Percentiles rank a stretch among this genome's conserved stretches.
Evolutionary conservation across 2,113 vertebrate species (phyloP).

Genomic region (Osmerus eperlanus): DNA sequence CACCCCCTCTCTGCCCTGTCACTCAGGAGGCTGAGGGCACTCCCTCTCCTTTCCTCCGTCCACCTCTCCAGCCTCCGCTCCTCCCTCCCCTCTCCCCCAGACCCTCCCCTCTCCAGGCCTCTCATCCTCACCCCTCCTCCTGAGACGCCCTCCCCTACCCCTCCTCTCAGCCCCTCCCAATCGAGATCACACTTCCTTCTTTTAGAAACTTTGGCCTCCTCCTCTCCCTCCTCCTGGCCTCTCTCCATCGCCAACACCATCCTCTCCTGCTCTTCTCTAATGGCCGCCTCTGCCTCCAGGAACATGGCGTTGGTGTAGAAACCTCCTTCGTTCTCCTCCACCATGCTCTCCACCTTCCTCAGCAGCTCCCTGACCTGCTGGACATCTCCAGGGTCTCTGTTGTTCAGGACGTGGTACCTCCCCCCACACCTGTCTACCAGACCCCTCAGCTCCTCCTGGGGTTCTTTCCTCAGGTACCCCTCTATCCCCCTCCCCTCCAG

Average conservation of each 20-base stretch:
- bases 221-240: constrained; percentile 26
- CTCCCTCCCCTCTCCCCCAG: background rate
- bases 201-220: constrained; percentile 33
- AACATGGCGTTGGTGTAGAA: constrained; percentile 68
- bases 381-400: constrained; percentile 53
- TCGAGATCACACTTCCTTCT: constrained; percentile 49
- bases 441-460: constrained; percentile 51
- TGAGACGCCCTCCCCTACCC: background rate
- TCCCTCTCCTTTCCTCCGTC: constrained; percentile 36
- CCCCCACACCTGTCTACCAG: constrained; percentile 67
- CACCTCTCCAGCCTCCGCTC: constrained; percentile 41
- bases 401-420: constrained; percentile 73
- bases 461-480: constrained; percentile 52
- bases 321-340: constrained; percentile 35
- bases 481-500: constrained; percentile 58
- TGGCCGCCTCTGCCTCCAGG: constrained; percentile 59
- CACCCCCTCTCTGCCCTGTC: constrained; percentile 25
- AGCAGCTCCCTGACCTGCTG: constrained; percentile 64
- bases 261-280: constrained; percentile 64
- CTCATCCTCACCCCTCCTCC: constrained; percentile 20
- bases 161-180: background rate
- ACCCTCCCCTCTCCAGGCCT: constrained; percentile 24
- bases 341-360: constrained; percentile 64
- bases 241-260: constrained; percentile 44
- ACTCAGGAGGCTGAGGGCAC: constrained; percentile 25